phyloP scores from a whole-genome alignment of 2,888 invertebrate genomes.

The Hyles lineata region DNA sequence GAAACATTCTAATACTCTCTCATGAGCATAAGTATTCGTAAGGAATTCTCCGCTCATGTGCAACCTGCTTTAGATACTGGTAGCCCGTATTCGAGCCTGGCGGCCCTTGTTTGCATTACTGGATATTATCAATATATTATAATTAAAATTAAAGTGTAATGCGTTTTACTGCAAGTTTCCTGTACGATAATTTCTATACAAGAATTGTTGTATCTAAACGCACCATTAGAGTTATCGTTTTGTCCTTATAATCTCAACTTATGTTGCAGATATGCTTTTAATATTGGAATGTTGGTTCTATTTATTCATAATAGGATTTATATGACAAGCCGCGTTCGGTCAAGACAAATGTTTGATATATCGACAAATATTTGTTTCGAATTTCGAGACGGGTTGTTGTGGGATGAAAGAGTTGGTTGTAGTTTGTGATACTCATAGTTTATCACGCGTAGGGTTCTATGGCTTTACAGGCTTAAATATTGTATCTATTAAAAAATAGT shows the following conservation, averaged over 20 bases:
- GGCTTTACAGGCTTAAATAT: too few relatives aligned
- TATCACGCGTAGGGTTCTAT: too few relatives aligned
- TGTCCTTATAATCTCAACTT: conserved; percentile 1
- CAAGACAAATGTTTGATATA: too few relatives aligned
- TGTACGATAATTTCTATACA: conserved; percentile 31
- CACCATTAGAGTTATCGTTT: conserved; percentile 17
- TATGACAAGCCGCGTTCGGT: neutral
- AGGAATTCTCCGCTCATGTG: conserved; percentile 4
- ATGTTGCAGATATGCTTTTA: conserved; percentile 2
- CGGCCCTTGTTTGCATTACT: conserved; percentile 60
- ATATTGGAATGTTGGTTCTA: neutral
- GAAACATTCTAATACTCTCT: neutral
- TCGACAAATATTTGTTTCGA: too few relatives aligned
- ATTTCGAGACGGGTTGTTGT: too few relatives aligned
- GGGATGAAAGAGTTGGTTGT: too few relatives aligned
- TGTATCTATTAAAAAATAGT: too few relatives aligned
- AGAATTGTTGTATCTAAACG: conserved; percentile 24
- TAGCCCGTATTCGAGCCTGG: conserved; percentile 48
- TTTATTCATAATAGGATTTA: neutral
- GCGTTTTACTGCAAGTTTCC: conserved; percentile 37
- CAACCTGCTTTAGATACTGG: conserved; percentile 34
- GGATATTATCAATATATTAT: conserved; percentile 59
- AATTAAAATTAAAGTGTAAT: conserved; percentile 54
- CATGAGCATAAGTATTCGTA: neutral
- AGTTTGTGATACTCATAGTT: too few relatives aligned